phyloP scores from a whole-genome alignment of 2,888 invertebrate genomes.

The Silvanus unidentatus region DNA sequence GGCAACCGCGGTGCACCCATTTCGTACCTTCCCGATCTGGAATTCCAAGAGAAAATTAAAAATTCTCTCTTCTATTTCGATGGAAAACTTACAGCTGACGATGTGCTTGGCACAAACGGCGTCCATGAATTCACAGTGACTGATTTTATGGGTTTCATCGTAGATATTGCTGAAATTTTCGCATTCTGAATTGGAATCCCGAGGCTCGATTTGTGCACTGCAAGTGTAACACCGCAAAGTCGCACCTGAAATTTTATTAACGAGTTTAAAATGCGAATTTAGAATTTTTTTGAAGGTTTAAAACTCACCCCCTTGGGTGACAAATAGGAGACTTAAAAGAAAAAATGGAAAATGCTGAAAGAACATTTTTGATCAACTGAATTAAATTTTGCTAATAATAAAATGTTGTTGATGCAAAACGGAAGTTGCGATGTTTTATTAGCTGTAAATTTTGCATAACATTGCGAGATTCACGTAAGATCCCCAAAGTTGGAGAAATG shows the following conservation, averaged over 20 bases:
- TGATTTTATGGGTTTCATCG: constrained; percentile 18
- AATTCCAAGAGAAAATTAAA: neutral
- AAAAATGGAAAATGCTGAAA: too few relatives aligned
- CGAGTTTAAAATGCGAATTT: too few relatives aligned
- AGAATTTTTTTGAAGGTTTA: too few relatives aligned
- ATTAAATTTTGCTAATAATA: too few relatives aligned
- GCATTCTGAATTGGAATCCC: constrained; percentile 21
- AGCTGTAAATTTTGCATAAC: too few relatives aligned
- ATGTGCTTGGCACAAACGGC: constrained; percentile 33
- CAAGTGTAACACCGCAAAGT: constrained; percentile 31
- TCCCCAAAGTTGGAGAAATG: too few relatives aligned
- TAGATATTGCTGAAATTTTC: constrained; percentile 19
- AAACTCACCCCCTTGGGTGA: too few relatives aligned
- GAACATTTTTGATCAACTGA: too few relatives aligned
- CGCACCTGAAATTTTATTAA: constrained; percentile 17
- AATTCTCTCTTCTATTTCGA: neutral
- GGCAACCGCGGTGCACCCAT: constrained; percentile 32
- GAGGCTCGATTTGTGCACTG: constrained; percentile 22
- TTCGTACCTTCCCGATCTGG: constrained; percentile 21
- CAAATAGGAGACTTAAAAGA: too few relatives aligned
- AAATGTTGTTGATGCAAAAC: too few relatives aligned
- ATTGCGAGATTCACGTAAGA: too few relatives aligned
- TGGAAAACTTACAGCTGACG: constrained; percentile 31
- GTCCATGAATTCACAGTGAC: constrained; percentile 19
- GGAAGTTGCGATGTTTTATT: too few relatives aligned